phyloP scores from a whole-genome alignment of 2,797 vertebrate genomes.

The Orientallactaga sibirica region DNA sequence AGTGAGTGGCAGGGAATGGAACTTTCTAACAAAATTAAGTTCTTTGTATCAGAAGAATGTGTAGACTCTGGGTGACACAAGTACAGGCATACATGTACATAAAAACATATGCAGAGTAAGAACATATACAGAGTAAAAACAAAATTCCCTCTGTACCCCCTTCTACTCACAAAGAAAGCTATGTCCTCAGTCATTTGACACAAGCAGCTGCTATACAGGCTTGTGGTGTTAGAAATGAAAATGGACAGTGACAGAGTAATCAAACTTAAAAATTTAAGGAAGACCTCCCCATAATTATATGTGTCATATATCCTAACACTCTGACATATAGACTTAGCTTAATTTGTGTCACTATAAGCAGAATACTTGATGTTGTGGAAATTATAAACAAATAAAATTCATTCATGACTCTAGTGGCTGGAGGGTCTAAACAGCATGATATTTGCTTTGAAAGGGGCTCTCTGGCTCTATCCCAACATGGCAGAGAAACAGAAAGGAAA shows the following conservation, averaged over 20 bases:
- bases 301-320: neutral
- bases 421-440: neutral
- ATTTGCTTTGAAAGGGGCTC: too few relatives aligned
- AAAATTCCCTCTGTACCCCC: rapidly evolving
- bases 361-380: neutral
- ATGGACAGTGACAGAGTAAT: neutral
- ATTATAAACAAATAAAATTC: neutral
- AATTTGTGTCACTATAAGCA: neutral
- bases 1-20: neutral
- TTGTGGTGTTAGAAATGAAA: neutral
- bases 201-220: neutral
- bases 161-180: neutral
- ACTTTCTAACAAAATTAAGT: neutral
- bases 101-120: neutral
- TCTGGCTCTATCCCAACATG: neutral
- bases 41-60: neutral
- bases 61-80: neutral
- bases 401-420: neutral
- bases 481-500: neutral
- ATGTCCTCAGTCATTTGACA: neutral
- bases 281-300: neutral
- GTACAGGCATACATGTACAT: neutral
- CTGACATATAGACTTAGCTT: neutral
- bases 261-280: neutral
- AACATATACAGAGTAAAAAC: neutral